Evolutionary conservation across 2,797 vertebrate species (phyloP), one percentile per base, ranked within the genome.

Genomic region (Crenichthys baileyi): DNA sequence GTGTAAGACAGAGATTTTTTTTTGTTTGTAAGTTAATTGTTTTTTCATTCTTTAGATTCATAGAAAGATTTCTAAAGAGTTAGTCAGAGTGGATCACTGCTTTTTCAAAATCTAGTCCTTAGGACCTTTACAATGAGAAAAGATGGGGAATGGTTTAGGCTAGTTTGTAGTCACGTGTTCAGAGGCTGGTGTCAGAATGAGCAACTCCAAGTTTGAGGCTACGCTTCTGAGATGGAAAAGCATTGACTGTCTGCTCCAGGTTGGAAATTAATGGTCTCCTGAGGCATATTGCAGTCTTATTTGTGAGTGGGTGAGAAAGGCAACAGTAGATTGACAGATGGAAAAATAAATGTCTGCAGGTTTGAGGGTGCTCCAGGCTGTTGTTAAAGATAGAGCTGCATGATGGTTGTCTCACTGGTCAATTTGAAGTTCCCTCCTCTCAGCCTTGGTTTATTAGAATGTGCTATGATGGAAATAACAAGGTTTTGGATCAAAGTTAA

Each of bases 341-440:
- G 18, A 31, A 48, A 63, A 63, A 75, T 50, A 48, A 63, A 44
- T 22, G 26, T 67, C 74, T 75, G 60, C 60, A 51, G 39, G 50
- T 75, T 36, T 61, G 41, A 44, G 65, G 22, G 41, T 46, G 41
- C 22, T 68, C 24, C 12, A 68, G 39, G 41, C 36, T 58, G 31
- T 60, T 73, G 39, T 51, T 55, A 36, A 73, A 73, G 72, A 60
- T n/a, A 73, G 72, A 73, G 72, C 56, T 48, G 7, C n/a, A 48
- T 29, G 18, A 48, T 16, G 39, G 55, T 48, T 61, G n/a, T 60
- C 58, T 74, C 41, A 48, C 16, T 46, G 41, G 56, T 61, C 39
- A 70, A 46, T 70, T 24, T 29, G 11, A 12, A 39, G 9, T 72
- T 26, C 71, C 39, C 6, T n/a, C 5, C 51, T 31, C 51, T 73